A percentile compares a stretch with the other conserved stretches of the same genome.
Conservation (phyloP, 2,113 vertebrate species). For the Podarcis muralis region DNA sequence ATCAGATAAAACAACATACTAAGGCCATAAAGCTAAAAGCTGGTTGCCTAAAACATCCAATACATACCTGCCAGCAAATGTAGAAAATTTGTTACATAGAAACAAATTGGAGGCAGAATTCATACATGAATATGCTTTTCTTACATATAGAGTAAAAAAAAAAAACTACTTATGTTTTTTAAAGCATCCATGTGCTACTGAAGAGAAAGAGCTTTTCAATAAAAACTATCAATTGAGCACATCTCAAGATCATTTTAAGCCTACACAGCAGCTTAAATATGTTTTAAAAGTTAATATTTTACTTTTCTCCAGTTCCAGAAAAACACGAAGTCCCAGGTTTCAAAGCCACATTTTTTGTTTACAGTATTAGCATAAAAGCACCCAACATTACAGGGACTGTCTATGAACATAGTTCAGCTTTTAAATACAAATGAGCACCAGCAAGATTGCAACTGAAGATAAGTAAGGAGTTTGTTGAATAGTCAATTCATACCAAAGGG, state of each 20-base stretch:
- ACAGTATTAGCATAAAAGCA: neutral
- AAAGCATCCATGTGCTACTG: neutral
- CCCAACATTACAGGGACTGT: neutral
- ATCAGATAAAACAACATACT: neutral
- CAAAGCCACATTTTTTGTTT: neutral
- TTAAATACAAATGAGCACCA: neutral
- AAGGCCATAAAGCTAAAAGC: neutral
- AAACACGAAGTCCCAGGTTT: neutral
- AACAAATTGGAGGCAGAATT: neutral
- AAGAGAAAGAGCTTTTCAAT: neutral
- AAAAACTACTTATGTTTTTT: neutral
- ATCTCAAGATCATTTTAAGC: neutral
- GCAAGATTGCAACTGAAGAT: neutral
- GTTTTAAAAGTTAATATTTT: constrained; percentile 12
- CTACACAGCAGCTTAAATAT: neutral
- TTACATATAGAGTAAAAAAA: neutral
- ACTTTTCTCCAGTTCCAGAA: neutral
- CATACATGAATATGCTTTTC: neutral
- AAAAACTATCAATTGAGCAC: neutral
- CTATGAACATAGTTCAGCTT: neutral
- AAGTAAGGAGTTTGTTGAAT: neutral
- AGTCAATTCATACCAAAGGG: neutral
- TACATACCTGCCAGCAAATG: neutral
- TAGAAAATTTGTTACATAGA: neutral
- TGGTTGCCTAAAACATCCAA: neutral